Evolutionary conservation across 92 coral and sea anemone species (phyloP), one percentile per base, ranked within the genome.

Genomic region (Parazoanthus swiftii): DNA sequence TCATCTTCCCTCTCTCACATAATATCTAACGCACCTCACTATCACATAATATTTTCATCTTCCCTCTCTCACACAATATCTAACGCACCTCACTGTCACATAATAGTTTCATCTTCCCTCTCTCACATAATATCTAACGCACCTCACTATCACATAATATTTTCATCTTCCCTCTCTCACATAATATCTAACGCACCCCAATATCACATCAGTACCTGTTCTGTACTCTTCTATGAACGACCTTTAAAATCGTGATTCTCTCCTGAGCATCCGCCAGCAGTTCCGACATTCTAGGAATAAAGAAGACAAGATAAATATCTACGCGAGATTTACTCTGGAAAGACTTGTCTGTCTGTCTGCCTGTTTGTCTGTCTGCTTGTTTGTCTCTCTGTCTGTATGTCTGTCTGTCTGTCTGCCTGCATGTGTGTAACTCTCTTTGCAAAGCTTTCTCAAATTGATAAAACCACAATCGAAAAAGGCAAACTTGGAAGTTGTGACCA

Each of bases 181-280:
- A 43, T 29, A 85, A 70, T 48, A 38, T 71, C 25, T 35, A 72
- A 9, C 4, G 5, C 44, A 26, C 59, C n/a, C 73, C 11, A 21
- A 4, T 2, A 8, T 4, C 80, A 50, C 25, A 43, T 43, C 20
- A 42, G 44, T 23, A 93, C 99, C 99, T 95, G 92, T 97, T 97
- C 44, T 95, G 88, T 35, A 97, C 99, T 38, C 99, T 96, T 54
- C 99, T 90, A 88, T 96, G 96, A 48, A 97, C 98, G 18, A 97
- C 99, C 85, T 97, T 97, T 37, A 97, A 88, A 73, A 97, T 97
- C 13, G 99, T 97, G 56, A 96, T 97, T 84, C 99, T 90, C 82
- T 97, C 99, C 85, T 96, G 98, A 21, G 99, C 99, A 74, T 97
- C 99, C 3, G 99, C 98, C 48, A 97, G 84, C 77, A 97, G 89